Conservation (phyloP, 2,888 invertebrate species). For the Hoplodrina ambigua region DNA sequence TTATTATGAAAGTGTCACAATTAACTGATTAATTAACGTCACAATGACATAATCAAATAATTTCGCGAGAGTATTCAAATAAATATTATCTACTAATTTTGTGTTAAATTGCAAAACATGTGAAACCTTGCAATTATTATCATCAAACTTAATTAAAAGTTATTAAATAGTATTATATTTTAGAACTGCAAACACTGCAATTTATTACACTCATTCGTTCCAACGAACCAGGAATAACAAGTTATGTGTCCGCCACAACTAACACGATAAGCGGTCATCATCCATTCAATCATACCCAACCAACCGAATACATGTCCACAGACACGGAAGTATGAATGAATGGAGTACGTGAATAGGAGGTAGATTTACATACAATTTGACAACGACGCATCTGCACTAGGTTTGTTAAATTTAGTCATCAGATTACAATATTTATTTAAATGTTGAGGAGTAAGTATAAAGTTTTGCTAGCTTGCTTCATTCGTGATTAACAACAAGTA, state of each 20-base stretch:
- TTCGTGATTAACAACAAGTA: no score
- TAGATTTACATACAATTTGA: no score
- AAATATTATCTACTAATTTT: neutral
- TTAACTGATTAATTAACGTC: neutral
- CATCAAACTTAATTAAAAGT: neutral
- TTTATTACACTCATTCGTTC: neutral
- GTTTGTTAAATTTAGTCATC: no score
- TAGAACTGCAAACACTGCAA: neutral
- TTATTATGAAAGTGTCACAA: neutral
- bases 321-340: neutral
- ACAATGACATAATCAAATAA: neutral
- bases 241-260: constrained; percentile 37
- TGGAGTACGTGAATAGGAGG: neutral
- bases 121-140: neutral
- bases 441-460: no score
- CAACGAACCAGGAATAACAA: constrained; percentile 19
- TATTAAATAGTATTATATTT: neutral
- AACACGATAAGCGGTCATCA: constrained; percentile 44
- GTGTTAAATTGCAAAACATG: neutral
- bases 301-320: constrained; percentile 17
- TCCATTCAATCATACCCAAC: constrained; percentile 50
- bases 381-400: no score
- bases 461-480: no score
- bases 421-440: no score
- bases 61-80: neutral